phyloP scores from a whole-genome alignment of 1,140 invertebrate genomes.

The Polyergus mexicanus region DNA sequence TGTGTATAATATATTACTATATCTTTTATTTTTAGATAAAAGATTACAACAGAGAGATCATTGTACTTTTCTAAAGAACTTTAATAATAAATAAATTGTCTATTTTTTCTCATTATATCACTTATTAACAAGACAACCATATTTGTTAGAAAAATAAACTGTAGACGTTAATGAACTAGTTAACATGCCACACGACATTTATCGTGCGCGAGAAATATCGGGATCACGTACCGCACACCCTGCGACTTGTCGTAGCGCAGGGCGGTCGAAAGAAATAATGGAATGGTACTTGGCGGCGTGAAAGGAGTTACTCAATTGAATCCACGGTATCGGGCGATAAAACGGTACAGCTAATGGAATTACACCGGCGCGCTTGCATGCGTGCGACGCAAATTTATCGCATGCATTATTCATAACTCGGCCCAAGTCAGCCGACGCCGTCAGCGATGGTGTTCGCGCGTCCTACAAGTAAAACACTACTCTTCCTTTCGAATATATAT shows the following conservation, averaged over 20 bases:
- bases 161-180: conserved; percentile 32
- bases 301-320: conserved; percentile 65
- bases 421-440: conserved; percentile 42
- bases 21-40: not conserved
- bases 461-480: conserved; percentile 24
- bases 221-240: conserved; percentile 38
- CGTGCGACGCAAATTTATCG: conserved; percentile 73
- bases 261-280: conserved; percentile 46
- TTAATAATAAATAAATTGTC: not conserved
- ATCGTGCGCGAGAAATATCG: conserved; percentile 53
- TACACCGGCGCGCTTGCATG: conserved; percentile 68
- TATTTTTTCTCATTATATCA: not conserved
- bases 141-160: not conserved
- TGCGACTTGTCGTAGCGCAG: conserved; percentile 18
- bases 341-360: conserved; percentile 73
- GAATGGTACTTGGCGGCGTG: conserved; percentile 42
- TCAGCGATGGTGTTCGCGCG: conserved; percentile 32
- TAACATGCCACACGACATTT: conserved; percentile 45
- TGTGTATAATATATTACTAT: not conserved
- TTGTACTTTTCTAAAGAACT: not conserved
- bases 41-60: not conserved
- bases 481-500: conserved; percentile 32
- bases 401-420: conserved; percentile 75
- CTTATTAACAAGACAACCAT: not conserved
- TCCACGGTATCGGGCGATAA: conserved; percentile 64